Percentiles rank a stretch among this genome's conserved stretches.
Conservation (phyloP, 2,113 vertebrate species). For the Myxocyprinus asiaticus region DNA sequence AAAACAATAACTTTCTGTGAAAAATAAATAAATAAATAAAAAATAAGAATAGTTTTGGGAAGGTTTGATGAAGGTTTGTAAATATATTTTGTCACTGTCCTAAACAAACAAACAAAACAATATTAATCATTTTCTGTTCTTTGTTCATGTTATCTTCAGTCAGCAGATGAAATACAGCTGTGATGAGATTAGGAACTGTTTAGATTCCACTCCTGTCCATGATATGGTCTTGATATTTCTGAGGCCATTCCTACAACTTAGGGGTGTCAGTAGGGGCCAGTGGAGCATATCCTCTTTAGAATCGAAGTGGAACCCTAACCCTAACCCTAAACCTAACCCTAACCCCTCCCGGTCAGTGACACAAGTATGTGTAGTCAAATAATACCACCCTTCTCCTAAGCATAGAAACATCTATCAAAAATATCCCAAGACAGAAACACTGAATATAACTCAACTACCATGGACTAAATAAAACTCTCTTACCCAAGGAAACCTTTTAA, state of each 20-base stretch:
- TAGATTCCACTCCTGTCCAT: not conserved
- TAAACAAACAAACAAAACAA: not conserved
- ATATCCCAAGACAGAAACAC: not conserved
- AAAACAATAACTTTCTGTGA: constrained; percentile 25
- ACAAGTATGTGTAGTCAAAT: not conserved
- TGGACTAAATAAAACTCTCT: constrained; percentile 18
- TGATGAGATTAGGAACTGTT: constrained; percentile 3
- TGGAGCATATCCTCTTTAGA: constrained; percentile 80
- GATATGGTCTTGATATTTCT: constrained; percentile 22
- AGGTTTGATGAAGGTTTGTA: not conserved
- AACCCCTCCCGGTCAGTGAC: constrained; percentile 1
- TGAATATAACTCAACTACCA: constrained; percentile 10
- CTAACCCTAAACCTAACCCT: too few relatives aligned
- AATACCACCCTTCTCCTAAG: not conserved
- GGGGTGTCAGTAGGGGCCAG: constrained; percentile 91
- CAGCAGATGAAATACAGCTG: constrained; percentile 21
- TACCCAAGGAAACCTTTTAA: not conserved
- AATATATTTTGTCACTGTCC: not conserved
- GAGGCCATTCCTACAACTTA: constrained; percentile 79
- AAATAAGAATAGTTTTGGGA: not conserved
- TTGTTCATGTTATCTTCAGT: not conserved
- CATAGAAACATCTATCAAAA: constrained; percentile 9
- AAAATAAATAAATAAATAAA: too few relatives aligned
- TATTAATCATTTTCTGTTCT: not conserved
- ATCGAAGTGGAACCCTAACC: constrained; percentile 65